A percentile compares a stretch with the other conserved stretches of the same genome.
Conservation (phyloP, 1,140 invertebrate genomes). For the Drosophila busckii region DNA sequence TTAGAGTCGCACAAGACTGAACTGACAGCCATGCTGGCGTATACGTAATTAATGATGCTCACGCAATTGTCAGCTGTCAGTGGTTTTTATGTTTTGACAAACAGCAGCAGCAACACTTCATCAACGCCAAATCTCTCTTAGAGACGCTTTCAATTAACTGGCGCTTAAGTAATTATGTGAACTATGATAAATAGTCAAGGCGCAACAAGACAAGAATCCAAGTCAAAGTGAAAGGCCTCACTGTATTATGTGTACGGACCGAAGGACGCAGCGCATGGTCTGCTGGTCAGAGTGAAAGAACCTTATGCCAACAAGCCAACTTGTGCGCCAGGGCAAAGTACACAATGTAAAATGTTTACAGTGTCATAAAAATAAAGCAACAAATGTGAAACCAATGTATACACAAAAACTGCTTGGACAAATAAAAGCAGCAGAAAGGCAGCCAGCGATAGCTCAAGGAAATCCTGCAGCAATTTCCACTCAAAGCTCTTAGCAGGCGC, state of each 20-base stretch:
- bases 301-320: conserved; percentile 15
- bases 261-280: conserved; percentile 51
- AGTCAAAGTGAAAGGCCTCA: neutral
- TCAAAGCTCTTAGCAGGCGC: too few species aligned
- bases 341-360: conserved; percentile 68
- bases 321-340: conserved; percentile 1
- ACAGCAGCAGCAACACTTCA: conserved; percentile 51
- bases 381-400: conserved; percentile 50
- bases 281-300: conserved; percentile 53
- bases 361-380: conserved; percentile 74
- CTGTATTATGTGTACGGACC: conserved; percentile 4
- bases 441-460: too few species aligned
- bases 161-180: conserved; percentile 60
- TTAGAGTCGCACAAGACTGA: too few species aligned
- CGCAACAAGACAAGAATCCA: neutral
- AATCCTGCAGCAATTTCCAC: neutral
- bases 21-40: conserved; percentile 20
- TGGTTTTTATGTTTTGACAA: too few species aligned
- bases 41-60: conserved; percentile 61
- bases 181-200: conserved; percentile 37
- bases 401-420: conserved; percentile 27
- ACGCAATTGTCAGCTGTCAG: conserved; percentile 53
- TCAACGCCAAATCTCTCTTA: conserved; percentile 56
- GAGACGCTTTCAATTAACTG: conserved; percentile 63
- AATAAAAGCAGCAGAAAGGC: conserved; percentile 1